A percentile compares a stretch with the other conserved stretches of the same genome.
phyloP scores from a whole-genome alignment of 2,797 vertebrate genomes.

The Cephalopachus bancanus region DNA sequence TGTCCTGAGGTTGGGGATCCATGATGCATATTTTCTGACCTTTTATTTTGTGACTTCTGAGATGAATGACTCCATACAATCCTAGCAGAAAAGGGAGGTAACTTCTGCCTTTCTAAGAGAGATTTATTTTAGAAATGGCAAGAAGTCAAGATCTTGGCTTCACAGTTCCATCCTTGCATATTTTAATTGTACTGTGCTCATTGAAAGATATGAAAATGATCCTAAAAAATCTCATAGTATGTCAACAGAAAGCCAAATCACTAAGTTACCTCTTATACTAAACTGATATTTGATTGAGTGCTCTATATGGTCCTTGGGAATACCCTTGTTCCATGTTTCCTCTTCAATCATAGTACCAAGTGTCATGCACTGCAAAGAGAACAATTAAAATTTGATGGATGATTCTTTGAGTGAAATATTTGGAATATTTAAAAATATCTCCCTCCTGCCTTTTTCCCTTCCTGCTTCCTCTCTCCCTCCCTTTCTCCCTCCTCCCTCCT shows the following conservation, averaged over 20 bases:
- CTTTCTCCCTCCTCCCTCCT: not conserved
- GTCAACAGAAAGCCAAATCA: not conserved
- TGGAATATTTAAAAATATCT: not conserved
- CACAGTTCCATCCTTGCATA: not conserved
- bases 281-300: not conserved
- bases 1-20: constrained; percentile 3
- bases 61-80: not conserved
- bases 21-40: not conserved
- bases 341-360: not conserved
- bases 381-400: not conserved
- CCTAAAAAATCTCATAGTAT: not conserved
- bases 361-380: not conserved
- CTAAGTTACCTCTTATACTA: not conserved
- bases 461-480: not conserved
- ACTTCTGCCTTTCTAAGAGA: not conserved
- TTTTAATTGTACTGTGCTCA: not conserved
- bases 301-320: not conserved
- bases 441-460: not conserved
- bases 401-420: not conserved
- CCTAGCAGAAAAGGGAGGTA: not conserved
- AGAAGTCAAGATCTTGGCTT: not conserved
- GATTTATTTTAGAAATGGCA: constrained; percentile 33
- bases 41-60: not conserved
- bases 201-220: not conserved
- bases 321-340: not conserved